Evolutionary conservation across 2,113 vertebrate genomes (phyloP), one percentile per base, ranked within the genome.

Genomic region (Corynorhinus townsendii): DNA sequence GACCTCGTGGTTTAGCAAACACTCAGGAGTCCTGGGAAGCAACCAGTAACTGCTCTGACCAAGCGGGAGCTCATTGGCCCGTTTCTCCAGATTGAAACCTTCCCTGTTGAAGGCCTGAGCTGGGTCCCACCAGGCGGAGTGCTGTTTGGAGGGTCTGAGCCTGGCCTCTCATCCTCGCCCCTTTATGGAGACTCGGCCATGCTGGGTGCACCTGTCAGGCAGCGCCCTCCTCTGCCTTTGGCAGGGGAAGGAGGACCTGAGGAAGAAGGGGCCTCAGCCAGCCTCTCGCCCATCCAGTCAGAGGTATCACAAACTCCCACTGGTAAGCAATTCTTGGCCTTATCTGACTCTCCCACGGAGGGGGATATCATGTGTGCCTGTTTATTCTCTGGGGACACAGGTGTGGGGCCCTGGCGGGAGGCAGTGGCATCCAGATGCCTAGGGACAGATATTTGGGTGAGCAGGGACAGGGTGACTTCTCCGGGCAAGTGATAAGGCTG

Each of bases 381-480:
- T 35, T 84, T 84, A 11, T 93, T 49, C 71, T 95, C 86, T 91
- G 71, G 88, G 96, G 96, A 88, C 90, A 17, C 40, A 94, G 59
- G 40, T 33, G 73, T 75, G 66, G 80, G 45, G 40, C 62, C 56
- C 68, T 83, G 88, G 90, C 12, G 7, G 62, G 68, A 87, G 30
- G 22, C 40, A 81, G 35, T 52, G 45, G 35, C 45, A 54, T 64
- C 59, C 73, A 49, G 71, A 77, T 64, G 64, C 83, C 76, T 28
- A 38, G 69, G 73, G 80, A 17, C 35, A 93, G 93, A 26, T n/a
- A 83, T 24, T 1, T 52, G 69, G 33, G 75, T 33, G 54, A 90
- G 30, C 52, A 72, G 11, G 66, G 66, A 47, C 14, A 10, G 30
- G 28, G 80, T 28, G 68, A 28, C 49, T 24, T 93, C 12, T 35